phyloP scores from a whole-genome alignment of 2,797 vertebrate species.

The Bryconaethiops microstoma region DNA sequence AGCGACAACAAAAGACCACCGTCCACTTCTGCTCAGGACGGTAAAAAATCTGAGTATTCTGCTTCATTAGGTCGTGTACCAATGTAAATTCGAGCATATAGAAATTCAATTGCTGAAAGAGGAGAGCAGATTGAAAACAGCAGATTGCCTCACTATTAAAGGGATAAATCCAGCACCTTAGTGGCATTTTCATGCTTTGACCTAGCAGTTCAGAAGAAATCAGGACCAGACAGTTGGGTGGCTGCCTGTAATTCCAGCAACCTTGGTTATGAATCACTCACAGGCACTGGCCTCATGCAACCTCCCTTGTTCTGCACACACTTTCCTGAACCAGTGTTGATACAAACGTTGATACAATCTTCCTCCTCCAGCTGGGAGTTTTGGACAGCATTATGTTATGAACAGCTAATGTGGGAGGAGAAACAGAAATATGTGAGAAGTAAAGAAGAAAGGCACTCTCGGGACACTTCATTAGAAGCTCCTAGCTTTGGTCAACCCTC shows the following conservation, averaged over 20 bases:
- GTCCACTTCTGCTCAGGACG: too few species aligned
- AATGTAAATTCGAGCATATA: too few species aligned
- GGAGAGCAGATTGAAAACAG: too few species aligned
- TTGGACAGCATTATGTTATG: too few species aligned
- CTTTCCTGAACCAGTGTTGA: neutral
- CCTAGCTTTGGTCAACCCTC: neutral
- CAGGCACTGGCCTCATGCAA: neutral
- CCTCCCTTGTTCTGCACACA: neutral
- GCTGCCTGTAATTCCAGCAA: neutral
- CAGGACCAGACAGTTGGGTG: neutral
- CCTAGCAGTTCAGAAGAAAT: neutral
- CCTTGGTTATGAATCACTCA: neutral
- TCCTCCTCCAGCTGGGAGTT: constrained; percentile 1
- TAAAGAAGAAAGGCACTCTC: too few species aligned
- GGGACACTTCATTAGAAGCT: neutral
- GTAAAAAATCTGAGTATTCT: too few species aligned
- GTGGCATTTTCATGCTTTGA: neutral
- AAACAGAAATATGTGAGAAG: neutral
- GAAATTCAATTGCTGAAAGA: too few species aligned
- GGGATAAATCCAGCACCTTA: too few species aligned
- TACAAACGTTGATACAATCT: neutral
- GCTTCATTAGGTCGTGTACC: too few species aligned
- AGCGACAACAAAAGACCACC: too few species aligned
- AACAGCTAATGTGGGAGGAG: neutral
- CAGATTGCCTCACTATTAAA: too few species aligned